Evolutionary conservation across 2,797 vertebrate genomes (phyloP).

Genomic region (Tragelaphus oryx): DNA sequence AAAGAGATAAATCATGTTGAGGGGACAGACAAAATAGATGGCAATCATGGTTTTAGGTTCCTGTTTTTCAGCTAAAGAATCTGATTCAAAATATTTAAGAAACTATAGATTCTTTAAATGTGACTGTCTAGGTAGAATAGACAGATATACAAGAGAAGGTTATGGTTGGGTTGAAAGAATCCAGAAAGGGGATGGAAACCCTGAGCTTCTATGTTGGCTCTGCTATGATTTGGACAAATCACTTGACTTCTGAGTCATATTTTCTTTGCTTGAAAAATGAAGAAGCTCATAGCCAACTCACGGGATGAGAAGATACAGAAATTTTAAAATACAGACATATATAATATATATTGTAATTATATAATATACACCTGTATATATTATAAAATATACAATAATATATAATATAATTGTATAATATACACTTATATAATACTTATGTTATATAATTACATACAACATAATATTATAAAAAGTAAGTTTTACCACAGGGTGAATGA

Average conservation of each 20-base stretch:
- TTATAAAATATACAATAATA: neutral
- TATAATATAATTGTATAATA: neutral
- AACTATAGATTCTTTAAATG: neutral
- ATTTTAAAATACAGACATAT: neutral
- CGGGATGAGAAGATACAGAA: neutral
- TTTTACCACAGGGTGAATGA: neutral
- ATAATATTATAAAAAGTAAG: neutral
- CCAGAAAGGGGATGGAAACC: neutral
- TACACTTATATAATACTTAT: neutral
- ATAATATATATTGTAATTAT: neutral
- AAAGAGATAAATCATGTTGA: conserved; percentile 50
- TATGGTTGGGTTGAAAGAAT: neutral
- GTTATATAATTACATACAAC: neutral
- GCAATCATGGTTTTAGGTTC: neutral
- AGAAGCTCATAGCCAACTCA: neutral
- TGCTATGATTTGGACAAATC: neutral
- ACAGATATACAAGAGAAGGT: neutral
- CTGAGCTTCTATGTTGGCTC: neutral
- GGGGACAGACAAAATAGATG: neutral
- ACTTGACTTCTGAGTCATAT: neutral
- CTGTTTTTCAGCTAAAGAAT: conserved; percentile 7
- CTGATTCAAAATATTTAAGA: neutral
- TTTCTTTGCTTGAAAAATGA: neutral
- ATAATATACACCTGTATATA: neutral
- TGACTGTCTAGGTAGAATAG: neutral